These are phyloP conservation scores for Pterostichus madidus DNA, from an alignment of 2,888 invertebrate species.

Conservation along the genomic window DNA sequence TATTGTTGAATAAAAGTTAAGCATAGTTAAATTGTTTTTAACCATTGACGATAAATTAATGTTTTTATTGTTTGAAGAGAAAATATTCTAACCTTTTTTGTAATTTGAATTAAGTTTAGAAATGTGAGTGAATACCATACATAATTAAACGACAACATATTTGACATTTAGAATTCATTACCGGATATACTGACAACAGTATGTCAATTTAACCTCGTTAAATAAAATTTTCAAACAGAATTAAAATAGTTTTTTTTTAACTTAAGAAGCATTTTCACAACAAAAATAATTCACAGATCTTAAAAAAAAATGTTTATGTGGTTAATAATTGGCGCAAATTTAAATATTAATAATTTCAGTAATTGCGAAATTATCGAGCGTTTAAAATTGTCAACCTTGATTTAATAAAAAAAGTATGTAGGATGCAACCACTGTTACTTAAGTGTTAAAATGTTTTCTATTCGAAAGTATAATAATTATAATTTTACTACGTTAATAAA, in stretches of 20 bases:
- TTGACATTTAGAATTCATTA: constrained; percentile 11
- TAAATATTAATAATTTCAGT: not conserved
- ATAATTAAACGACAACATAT: constrained; percentile 6
- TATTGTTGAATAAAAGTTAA: constrained; percentile 14
- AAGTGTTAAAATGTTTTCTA: constrained; percentile 21
- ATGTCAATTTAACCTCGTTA: constrained; percentile 26
- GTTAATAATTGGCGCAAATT: not conserved
- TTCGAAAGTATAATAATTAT: constrained; percentile 4
- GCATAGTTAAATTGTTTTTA: not conserved
- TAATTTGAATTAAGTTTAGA: constrained; percentile 7
- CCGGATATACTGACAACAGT: constrained; percentile 4
- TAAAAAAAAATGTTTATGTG: not conserved
- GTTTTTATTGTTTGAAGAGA: constrained; percentile 18
- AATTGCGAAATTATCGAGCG: not conserved
- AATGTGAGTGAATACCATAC: too few relatives aligned
- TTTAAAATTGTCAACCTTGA: constrained; percentile 9
- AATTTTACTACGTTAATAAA: not conserved
- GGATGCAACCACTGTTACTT: constrained; percentile 11
- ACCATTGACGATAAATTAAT: too few relatives aligned
- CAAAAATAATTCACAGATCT: not conserved
- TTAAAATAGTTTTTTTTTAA: not conserved
- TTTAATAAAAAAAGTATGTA: not conserved
- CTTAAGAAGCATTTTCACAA: not conserved
- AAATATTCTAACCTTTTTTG: constrained; percentile 2
- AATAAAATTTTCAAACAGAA: constrained; percentile 13